Evolutionary conservation across 2,888 invertebrate species (phyloP).

Genomic region (Portevinia maculata): DNA sequence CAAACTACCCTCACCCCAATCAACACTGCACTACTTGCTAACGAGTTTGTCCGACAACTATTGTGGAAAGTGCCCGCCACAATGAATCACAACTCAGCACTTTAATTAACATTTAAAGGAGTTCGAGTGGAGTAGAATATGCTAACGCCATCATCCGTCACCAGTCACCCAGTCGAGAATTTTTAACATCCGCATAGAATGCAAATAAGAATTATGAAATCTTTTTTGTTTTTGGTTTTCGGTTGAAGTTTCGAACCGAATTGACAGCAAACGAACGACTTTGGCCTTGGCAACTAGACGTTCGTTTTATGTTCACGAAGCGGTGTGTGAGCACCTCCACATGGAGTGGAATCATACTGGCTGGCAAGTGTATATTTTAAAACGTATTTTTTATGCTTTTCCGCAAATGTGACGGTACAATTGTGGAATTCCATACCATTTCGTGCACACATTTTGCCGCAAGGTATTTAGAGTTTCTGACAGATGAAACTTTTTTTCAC

Average conservation of each 20-base stretch:
- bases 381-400: slow-evolving; percentile 33
- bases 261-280: slow-evolving; percentile 9
- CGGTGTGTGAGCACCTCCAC: slow-evolving; percentile 12
- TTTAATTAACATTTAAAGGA: slow-evolving; percentile 41
- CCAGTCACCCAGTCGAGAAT: slow-evolving; percentile 22
- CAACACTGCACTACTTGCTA: background rate
- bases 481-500: slow-evolving; percentile 17
- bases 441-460: slow-evolving; percentile 24
- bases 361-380: slow-evolving; percentile 18
- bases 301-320: slow-evolving; percentile 30
- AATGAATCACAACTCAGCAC: slow-evolving; percentile 3
- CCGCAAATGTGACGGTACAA: slow-evolving; percentile 59
- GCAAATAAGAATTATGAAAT: slow-evolving; percentile 53
- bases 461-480: slow-evolving; percentile 32
- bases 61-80: slow-evolving; percentile 17
- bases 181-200: slow-evolving; percentile 56
- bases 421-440: slow-evolving; percentile 48
- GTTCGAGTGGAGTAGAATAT: background rate
- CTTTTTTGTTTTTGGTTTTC: slow-evolving; percentile 9
- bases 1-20: no score
- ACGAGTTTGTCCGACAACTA: slow-evolving; percentile 20
- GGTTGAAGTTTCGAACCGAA: slow-evolving; percentile 48
- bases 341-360: background rate
- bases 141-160: slow-evolving; percentile 20
- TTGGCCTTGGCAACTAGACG: slow-evolving; percentile 61